phyloP scores from a whole-genome alignment of 2,113 vertebrate species.

The Paramormyrops kingsleyae region DNA sequence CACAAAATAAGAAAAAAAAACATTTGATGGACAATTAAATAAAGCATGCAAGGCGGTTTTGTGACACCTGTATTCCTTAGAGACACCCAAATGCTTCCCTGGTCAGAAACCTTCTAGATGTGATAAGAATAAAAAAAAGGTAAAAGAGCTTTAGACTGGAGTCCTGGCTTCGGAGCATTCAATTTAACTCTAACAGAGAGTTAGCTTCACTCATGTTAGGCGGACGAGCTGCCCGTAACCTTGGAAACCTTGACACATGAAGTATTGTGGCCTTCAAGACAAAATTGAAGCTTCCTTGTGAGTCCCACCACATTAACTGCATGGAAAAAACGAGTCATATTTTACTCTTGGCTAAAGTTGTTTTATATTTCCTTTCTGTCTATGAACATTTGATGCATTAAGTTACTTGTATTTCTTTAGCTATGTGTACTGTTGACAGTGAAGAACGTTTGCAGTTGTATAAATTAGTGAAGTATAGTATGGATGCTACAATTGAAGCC shows the following conservation, averaged over 20 bases:
- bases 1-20: neutral
- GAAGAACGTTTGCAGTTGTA: neutral
- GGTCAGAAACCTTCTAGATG: slow-evolving; percentile 4
- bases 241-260: slow-evolving; percentile 24
- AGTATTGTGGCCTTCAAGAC: slow-evolving; percentile 7
- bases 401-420: neutral
- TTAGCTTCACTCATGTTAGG: neutral
- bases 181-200: slow-evolving; percentile 10
- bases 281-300: neutral
- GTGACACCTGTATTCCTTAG: slow-evolving; percentile 12
- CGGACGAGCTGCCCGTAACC: neutral
- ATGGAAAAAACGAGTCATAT: neutral
- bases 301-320: slow-evolving; percentile 10
- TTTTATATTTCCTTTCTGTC: slow-evolving; percentile 13
- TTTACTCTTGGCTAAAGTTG: neutral
- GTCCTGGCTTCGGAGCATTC: neutral
- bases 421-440: neutral
- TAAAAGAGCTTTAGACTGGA: neutral
- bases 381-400: slow-evolving; percentile 5
- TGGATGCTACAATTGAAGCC: neutral
- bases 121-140: slow-evolving; percentile 5
- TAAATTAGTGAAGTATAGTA: neutral
- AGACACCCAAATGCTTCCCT: neutral
- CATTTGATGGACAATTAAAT: neutral
- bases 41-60: neutral